phyloP scores from a whole-genome alignment of 2,797 vertebrate species.

The Clarias fuscus region DNA sequence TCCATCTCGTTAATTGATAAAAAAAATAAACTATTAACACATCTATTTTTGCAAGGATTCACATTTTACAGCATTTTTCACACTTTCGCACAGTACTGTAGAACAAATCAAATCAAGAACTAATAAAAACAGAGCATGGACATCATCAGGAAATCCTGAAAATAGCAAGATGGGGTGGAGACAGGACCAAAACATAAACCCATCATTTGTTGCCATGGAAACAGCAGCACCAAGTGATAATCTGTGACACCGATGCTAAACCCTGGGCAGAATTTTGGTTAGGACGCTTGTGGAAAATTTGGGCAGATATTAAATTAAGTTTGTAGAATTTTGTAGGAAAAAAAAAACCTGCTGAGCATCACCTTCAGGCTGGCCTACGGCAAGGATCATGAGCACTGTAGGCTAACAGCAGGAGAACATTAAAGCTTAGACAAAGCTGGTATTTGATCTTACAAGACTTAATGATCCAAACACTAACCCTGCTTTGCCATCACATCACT shows the following conservation, averaged over 20 bases:
- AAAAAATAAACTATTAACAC: too few species aligned
- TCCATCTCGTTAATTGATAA: too few species aligned
- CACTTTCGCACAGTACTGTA: not conserved
- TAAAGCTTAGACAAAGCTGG: constrained; percentile 26
- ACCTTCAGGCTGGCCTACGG: not conserved
- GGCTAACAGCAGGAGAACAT: not conserved
- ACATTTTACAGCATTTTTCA: too few species aligned
- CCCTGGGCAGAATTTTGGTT: not conserved
- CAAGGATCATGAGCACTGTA: not conserved
- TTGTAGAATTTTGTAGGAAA: not conserved
- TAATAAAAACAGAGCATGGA: not conserved
- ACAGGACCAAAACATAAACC: not conserved
- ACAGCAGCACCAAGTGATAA: not conserved
- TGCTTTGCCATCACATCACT: constrained; percentile 7
- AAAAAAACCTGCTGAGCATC: not conserved
- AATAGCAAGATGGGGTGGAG: not conserved
- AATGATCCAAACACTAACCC: constrained; percentile 27
- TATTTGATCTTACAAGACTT: constrained; percentile 17
- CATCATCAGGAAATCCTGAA: too few species aligned
- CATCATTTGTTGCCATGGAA: not conserved
- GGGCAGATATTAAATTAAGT: not conserved
- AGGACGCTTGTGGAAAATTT: not conserved
- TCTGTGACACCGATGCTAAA: not conserved
- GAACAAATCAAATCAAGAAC: not conserved
- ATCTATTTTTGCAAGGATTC: too few species aligned